These are phyloP conservation scores for Strongylocentrotus purpuratus DNA, from an alignment of 35 echinoderm and acorn worm species.

Conservation along the genomic window DNA sequence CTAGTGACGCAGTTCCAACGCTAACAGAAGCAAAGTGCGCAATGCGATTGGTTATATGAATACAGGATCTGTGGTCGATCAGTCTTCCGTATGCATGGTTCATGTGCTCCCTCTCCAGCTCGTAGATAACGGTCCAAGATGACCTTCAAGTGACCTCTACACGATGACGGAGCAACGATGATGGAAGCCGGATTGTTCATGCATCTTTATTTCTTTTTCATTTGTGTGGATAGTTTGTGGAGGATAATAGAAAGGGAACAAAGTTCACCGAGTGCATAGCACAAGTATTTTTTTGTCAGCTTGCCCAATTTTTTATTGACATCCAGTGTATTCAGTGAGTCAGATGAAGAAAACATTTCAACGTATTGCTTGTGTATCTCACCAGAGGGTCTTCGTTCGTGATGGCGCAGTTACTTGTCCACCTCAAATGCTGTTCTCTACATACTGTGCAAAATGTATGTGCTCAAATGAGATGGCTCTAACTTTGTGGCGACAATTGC, in stretches of 20 bases:
- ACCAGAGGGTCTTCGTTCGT: not conserved
- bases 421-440: not conserved
- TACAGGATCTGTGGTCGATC: not conserved
- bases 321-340: not conserved
- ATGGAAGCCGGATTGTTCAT: not conserved
- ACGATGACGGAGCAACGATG: not conserved
- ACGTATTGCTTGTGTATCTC: not conserved
- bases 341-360: not conserved
- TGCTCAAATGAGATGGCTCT: not conserved
- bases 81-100: not conserved
- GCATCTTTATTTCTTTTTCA: not conserved
- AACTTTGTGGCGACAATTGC: not conserved
- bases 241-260: not conserved
- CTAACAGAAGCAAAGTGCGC: not conserved
- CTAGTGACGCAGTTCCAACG: not conserved
- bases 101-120: not conserved
- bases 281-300: not conserved
- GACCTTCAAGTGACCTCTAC: not conserved
- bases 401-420: not conserved
- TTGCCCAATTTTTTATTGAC: not conserved
- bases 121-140: not conserved
- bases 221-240: not conserved
- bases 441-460: not conserved
- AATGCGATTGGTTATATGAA: not conserved
- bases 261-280: not conserved